phyloP scores from a whole-genome alignment of 1,140 invertebrate genomes.

The Drosophila triauraria region DNA sequence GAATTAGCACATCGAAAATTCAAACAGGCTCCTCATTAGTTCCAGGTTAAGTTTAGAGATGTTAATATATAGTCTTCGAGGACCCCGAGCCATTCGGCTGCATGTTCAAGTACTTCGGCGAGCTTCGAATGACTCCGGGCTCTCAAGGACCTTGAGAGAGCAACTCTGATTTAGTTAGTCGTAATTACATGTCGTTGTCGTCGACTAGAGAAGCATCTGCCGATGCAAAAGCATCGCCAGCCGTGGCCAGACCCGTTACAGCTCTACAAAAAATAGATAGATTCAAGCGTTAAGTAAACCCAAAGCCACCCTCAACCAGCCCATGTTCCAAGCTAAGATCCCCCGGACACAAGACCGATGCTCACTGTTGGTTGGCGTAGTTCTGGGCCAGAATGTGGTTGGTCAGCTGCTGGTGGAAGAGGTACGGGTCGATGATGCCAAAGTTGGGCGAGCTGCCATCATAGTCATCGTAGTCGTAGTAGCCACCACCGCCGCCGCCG shows the following conservation, averaged over 20 bases:
- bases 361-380: constrained; percentile 76
- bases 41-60: constrained; percentile 24
- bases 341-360: constrained; percentile 1
- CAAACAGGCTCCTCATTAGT: not conserved
- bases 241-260: constrained; percentile 72
- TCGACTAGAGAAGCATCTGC: constrained; percentile 70
- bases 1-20: not conserved
- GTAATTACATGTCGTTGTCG: constrained; percentile 72
- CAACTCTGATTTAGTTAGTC: constrained; percentile 1
- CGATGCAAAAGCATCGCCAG: constrained; percentile 73
- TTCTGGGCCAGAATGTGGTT: constrained; percentile 81
- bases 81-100: not conserved
- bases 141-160: not conserved
- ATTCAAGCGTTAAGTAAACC: constrained; percentile 54
- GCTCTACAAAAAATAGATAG: constrained; percentile 71
- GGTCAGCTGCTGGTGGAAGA: constrained; percentile 82
- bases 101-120: too few relatives aligned
- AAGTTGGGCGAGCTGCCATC: constrained; percentile 57
- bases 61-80: too few relatives aligned
- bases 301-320: constrained; percentile 29
- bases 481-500: constrained; percentile 40
- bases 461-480: constrained; percentile 70
- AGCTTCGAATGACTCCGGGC: not conserved
- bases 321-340: not conserved
- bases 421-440: constrained; percentile 77